Evolutionary conservation across 2,888 invertebrate species (phyloP), one percentile per base, ranked within the genome.

Genomic region (Rhimphoctona megacephalus): DNA sequence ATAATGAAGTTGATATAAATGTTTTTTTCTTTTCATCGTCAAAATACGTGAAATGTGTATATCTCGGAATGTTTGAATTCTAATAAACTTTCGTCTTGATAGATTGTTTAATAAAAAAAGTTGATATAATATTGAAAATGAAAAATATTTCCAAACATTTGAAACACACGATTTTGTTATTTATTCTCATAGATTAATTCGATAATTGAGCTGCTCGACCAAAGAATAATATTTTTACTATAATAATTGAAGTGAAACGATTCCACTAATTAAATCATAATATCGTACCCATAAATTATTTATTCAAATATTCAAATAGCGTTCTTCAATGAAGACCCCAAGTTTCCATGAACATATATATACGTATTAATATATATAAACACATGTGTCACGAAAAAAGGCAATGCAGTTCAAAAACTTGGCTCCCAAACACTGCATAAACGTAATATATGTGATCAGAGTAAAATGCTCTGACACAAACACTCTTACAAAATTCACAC

Each of bases 401-500:
- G 22, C 43, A 69, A 70, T 33, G 30, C 33, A 33, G 46, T 70
- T 49, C 30, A 74, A 54, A 74, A 22, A 57, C 73, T 52, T 39
- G 22, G 54, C 73, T 57, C 33, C 19, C 19, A 30, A 30, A 46
- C 14, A 39, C 19, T 30, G 33, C 54, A 52, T 52, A 73, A 33
- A 43, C 19, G 39, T 74, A 57, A 57, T 57, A 57, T 30, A 9
- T 64, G 36, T 33, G 54, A 61, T 61, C 22, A 54, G 25, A 43
- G 43, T 43, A 54, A 52, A 36, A 22, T 36, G 36, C n/a, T 43
- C 46, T 7, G 22, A 33, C 25, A 77, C 64, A 77, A 7, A 57
- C 52, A 67, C 30, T 57, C 6, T 77, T 73, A 61, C 76, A 67
- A 46, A 64, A 90, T 91, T 92, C 91, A 91, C 91, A 92, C 90